phyloP scores from a whole-genome alignment of 64 coral and sea anemone species.

The Astreopora myriophthalma region DNA sequence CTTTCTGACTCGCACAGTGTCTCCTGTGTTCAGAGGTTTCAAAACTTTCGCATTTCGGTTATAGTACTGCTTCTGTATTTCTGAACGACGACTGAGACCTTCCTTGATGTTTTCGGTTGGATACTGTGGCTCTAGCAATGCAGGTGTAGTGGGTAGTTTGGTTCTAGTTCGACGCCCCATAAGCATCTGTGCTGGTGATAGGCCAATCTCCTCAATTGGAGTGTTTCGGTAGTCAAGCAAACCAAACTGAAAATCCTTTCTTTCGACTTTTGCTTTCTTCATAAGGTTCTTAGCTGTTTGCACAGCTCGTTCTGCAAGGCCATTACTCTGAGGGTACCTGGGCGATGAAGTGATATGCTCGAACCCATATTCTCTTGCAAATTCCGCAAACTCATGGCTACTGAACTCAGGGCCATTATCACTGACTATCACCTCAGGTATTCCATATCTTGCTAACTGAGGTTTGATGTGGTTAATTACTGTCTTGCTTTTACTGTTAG shows the following conservation, averaged over 20 bases:
- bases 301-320: too few relatives aligned
- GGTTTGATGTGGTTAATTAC: neutral
- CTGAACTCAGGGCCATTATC: neutral
- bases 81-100: neutral
- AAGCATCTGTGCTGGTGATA: neutral
- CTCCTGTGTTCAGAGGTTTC: neutral
- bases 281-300: slow-evolving; percentile 1
- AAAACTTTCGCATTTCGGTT: neutral
- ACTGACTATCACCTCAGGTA: neutral
- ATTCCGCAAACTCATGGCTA: neutral
- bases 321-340: too few relatives aligned
- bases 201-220: neutral
- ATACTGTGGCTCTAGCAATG: neutral
- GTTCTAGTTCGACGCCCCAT: neutral
- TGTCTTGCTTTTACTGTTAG: neutral
- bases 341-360: neutral
- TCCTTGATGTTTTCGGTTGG: slow-evolving; percentile 4
- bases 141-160: neutral
- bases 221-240: too few relatives aligned
- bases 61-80: neutral
- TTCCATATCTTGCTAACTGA: neutral
- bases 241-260: neutral
- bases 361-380: neutral
- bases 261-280: neutral
- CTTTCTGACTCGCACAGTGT: neutral